Evolutionary conservation across 2,113 vertebrate genomes (phyloP), one percentile per base, ranked within the genome.

Genomic region (Cottus gobio): DNA sequence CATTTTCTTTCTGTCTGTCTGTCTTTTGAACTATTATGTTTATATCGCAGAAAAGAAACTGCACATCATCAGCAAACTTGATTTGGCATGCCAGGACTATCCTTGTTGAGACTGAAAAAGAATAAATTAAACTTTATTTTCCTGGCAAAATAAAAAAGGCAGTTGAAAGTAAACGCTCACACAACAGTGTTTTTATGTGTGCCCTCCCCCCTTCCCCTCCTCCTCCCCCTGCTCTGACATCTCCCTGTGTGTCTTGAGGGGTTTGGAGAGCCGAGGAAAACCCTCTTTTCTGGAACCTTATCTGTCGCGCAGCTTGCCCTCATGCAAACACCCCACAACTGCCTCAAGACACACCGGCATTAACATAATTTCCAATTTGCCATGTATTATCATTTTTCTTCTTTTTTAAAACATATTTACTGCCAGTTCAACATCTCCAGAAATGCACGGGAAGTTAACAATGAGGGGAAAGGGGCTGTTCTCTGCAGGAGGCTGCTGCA

Each of bases 301-400:
- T 90, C 88, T 84, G 28, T 81, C 46, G 42, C 22, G 52, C 85
- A 91, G 89, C 87, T 84, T 90, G 86, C 77, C 83, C 82, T 64
- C 85, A 66, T 88, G 79, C 74, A 86, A 83, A 87, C 75, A 68
- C 57, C 62, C 56, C 44, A 22, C 78, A 75, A 76, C 83, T 50
- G 91, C 92, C 88, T 85, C 65, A 13, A 90, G 91, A 92, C 87
- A 87, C 82, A 52, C 80, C 5, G 8, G 77, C 86, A 93, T 95
- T 93, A 90, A 62, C 92, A 94, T 94, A 87, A 92, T 93, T 94
- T 93, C 90, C 76, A 91, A 92, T 91, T 91, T 86, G 71, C 71
- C 56, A 75, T 89, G 72, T 79, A 13, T 52, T 57, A 15, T 64
- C 84, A 44, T 34, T 57, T 66, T 44, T 71, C 12, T 56, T 24